phyloP scores from a whole-genome alignment of 1,140 invertebrate genomes.

The Mamestra configurata region DNA sequence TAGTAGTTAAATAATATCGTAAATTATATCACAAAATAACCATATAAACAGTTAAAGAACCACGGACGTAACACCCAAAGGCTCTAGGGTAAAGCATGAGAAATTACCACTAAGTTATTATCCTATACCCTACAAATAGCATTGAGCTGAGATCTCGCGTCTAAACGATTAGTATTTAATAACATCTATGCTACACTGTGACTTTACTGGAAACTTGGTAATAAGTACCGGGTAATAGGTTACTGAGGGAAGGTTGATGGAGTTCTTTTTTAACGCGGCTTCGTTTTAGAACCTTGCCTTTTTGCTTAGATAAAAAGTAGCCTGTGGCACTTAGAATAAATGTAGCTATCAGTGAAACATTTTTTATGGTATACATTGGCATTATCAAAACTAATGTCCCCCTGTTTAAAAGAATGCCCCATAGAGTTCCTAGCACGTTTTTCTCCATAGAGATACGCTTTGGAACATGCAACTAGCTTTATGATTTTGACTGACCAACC shows the following conservation, averaged over 20 bases:
- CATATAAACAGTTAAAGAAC: slow-evolving; percentile 22
- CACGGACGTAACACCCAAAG: slow-evolving; percentile 52
- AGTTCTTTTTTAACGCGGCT: neutral
- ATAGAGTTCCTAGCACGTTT: too few relatives aligned
- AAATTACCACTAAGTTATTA: slow-evolving; percentile 75
- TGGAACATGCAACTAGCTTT: too few relatives aligned
- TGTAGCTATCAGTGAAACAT: too few relatives aligned
- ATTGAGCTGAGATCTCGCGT: slow-evolving; percentile 87
- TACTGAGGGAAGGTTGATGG: slow-evolving; percentile 1
- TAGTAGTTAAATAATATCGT: too few relatives aligned
- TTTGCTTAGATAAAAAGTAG: neutral
- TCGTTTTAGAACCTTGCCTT: too few relatives aligned
- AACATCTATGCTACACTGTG: slow-evolving; percentile 48
- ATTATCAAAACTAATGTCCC: too few relatives aligned
- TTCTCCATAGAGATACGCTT: too few relatives aligned
- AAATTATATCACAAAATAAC: too few relatives aligned
- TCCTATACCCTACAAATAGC: slow-evolving; percentile 82
- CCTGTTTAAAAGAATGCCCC: too few relatives aligned
- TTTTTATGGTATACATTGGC: too few relatives aligned
- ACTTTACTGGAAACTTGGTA: slow-evolving; percentile 44
- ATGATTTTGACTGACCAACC: too few relatives aligned
- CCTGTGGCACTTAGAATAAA: too few relatives aligned
- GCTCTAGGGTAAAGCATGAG: slow-evolving; percentile 76
- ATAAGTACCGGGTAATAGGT: slow-evolving; percentile 22
- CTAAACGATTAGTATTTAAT: slow-evolving; percentile 68